Conservation (phyloP, 2,113 vertebrate species). For the Romanogobio albipinnatus region DNA sequence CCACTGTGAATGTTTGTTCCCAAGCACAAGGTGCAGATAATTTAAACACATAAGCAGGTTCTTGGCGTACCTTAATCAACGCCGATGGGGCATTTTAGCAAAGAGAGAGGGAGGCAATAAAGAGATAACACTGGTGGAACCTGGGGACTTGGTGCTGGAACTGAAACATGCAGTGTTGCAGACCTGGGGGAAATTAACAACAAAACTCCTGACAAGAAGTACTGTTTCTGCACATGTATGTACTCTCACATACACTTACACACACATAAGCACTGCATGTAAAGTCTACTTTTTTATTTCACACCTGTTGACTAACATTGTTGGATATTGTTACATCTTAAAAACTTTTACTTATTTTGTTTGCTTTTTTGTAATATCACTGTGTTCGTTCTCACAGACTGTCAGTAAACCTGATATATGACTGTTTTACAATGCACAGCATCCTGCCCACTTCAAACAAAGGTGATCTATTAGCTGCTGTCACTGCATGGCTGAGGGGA, state of each 20-base stretch:
- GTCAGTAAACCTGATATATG: slow-evolving; percentile 30
- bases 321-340: background rate
- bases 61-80: slow-evolving; percentile 80
- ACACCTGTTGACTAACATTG: background rate
- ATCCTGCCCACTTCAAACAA: slow-evolving; percentile 31
- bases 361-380: background rate
- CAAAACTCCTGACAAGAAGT: slow-evolving; percentile 80
- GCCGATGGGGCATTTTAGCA: slow-evolving; percentile 74
- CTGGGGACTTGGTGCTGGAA: slow-evolving; percentile 75
- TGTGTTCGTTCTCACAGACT: background rate
- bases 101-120: slow-evolving; percentile 71
- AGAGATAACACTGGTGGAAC: slow-evolving; percentile 76
- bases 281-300: background rate
- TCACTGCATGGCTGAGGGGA: slow-evolving; percentile 30
- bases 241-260: slow-evolving; percentile 6
- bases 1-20: slow-evolving; percentile 73
- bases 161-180: slow-evolving; percentile 70
- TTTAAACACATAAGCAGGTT: slow-evolving; percentile 84
- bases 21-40: slow-evolving; percentile 76
- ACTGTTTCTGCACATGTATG: slow-evolving; percentile 53
- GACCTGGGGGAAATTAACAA: slow-evolving; percentile 77
- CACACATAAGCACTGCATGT: background rate
- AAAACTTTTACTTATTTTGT: background rate
- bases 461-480: slow-evolving; percentile 44
- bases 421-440: slow-evolving; percentile 23